Percentiles rank a stretch among this genome's conserved stretches.
These are phyloP conservation scores for Busseola fusca DNA, from an alignment of 2,888 invertebrate genomes.

Conservation along the genomic window DNA sequence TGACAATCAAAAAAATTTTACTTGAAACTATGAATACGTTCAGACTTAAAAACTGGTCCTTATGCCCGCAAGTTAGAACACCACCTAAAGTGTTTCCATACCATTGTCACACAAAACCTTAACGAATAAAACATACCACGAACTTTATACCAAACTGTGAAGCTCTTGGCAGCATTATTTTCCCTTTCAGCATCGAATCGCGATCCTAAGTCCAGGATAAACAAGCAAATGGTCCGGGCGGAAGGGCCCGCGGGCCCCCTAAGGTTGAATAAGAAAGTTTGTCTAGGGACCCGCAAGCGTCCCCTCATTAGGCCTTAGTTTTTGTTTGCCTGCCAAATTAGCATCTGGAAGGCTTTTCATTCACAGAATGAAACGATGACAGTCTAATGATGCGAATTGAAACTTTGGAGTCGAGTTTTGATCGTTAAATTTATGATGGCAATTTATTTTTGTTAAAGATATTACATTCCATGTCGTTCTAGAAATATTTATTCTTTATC, in stretches of 20 bases:
- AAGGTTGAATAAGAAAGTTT: conserved; percentile 85
- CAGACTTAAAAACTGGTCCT: conserved; percentile 11
- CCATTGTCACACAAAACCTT: conserved; percentile 49
- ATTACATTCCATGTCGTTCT: conserved; percentile 19
- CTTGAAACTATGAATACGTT: background rate
- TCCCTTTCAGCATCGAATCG: conserved; percentile 65
- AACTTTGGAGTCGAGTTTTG: conserved; percentile 71
- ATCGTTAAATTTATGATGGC: conserved; percentile 48
- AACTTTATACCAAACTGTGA: conserved; percentile 66
- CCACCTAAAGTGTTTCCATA: conserved; percentile 18
- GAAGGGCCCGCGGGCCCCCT: conserved; percentile 81
- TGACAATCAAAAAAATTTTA: background rate
- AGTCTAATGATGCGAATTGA: conserved; percentile 80
- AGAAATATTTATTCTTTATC: conserved; percentile 28
- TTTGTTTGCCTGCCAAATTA: conserved; percentile 88
- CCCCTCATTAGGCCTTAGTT: conserved; percentile 86
- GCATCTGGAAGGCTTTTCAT: conserved; percentile 83
- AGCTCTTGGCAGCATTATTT: conserved; percentile 69
- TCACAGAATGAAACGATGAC: conserved; percentile 73
- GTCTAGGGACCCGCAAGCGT: conserved; percentile 77
- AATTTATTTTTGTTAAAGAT: conserved; percentile 35
- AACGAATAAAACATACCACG: conserved; percentile 48
- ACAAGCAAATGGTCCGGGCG: conserved; percentile 87
- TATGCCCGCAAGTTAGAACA: conserved; percentile 4
- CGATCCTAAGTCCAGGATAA: conserved; percentile 83